Percentiles rank a stretch among this genome's conserved stretches.
Evolutionary conservation across 2,797 vertebrate species (phyloP).

Genomic region (Bradypodion ventrale): DNA sequence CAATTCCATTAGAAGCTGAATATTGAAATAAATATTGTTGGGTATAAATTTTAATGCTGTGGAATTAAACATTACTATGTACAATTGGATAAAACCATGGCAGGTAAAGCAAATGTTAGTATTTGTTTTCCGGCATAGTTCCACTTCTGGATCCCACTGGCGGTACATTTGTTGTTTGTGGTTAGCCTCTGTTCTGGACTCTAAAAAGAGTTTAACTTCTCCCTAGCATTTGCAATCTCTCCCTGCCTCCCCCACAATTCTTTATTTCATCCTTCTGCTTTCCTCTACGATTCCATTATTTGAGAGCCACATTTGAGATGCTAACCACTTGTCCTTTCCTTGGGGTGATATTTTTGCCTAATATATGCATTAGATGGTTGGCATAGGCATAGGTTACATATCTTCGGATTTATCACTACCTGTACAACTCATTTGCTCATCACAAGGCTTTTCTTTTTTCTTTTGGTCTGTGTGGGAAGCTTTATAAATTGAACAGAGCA

Average conservation of each 20-base stretch:
- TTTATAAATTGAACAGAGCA: neutral
- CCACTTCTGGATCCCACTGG: too few relatives aligned
- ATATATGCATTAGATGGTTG: neutral
- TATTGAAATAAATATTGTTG: too few relatives aligned
- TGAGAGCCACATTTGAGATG: neutral
- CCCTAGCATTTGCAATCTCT: neutral
- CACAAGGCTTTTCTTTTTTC: conserved; percentile 20
- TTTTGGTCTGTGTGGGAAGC: neutral
- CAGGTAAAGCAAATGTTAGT: too few relatives aligned
- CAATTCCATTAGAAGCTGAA: too few relatives aligned
- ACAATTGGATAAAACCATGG: too few relatives aligned
- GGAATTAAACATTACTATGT: too few relatives aligned
- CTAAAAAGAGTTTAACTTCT: neutral
- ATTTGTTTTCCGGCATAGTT: too few relatives aligned
- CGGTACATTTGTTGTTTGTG: too few relatives aligned
- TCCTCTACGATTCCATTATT: too few relatives aligned
- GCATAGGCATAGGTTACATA: too few relatives aligned
- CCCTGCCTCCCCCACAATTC: neutral
- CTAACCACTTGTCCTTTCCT: neutral
- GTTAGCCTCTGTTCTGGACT: neutral
- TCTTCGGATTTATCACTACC: neutral
- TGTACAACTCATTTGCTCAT: neutral
- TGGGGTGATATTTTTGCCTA: neutral
- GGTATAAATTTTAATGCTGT: too few relatives aligned
- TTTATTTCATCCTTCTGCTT: neutral